Evolutionary conservation across 2,113 vertebrate species (phyloP), one percentile per base, ranked within the genome.

Genomic region (Capreolus pygargus): DNA sequence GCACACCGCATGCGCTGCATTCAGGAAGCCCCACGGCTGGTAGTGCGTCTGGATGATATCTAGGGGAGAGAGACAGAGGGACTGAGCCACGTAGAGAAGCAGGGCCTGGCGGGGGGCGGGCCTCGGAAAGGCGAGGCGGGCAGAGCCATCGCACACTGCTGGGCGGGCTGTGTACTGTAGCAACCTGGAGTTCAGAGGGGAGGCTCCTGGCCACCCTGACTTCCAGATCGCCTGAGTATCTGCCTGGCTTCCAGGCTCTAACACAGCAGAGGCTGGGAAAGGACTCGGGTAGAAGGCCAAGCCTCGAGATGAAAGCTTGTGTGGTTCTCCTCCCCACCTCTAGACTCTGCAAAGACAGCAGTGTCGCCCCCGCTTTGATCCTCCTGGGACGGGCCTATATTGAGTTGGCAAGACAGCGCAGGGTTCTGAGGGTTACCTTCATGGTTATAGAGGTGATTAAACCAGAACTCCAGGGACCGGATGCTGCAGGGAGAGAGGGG

Each of bases 401-500:
- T 89, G 87, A 91, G 67, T 28, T 11, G 52, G 52, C 70, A 76
- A 67, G 36, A 61, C 47, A 54, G 43, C 74, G 11, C 70, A 86
- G 55, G 92, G 50, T 84, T 94, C 76, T 14, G 60, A 76, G 83
- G 19, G 98, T 98, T 98, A 99, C 99, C 99, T 99, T 99, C 99
- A 54, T 99, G 99, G 84, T 99, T 99, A 97, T 99, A 99, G 47
- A 99, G 99, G 96, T 99, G 99, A 96, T 99, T 99, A 97, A 99
- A 99, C 99, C 99, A 99, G 99, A 99, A 99, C 82, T 99, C 99
- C 99, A 99, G 98, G 94, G 99, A 99, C 58, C 99, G 99, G 95
- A 99, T 99, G 98, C 99, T 99, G 99, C 90, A 98, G 95, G 45
- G 82, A 95, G 92, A 94, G 1, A 79, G 94, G 96, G 91, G 91